A percentile compares a stretch with the other conserved stretches of the same genome.
Conservation (phyloP, 2,797 vertebrate genomes). For the Platyrinchus mystaceus region DNA sequence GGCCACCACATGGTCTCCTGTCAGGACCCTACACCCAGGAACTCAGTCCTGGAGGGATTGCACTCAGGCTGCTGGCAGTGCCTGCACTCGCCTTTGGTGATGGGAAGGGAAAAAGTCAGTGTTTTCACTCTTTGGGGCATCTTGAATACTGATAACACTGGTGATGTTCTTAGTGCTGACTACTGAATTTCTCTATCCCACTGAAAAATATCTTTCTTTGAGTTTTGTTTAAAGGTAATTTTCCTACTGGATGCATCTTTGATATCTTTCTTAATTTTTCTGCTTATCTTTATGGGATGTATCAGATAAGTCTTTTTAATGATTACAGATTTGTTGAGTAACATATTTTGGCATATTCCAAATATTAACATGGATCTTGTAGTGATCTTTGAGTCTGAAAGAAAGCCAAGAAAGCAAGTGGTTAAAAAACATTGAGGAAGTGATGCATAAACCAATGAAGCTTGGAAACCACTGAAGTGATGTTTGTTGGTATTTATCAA, state of each 20-base stretch:
- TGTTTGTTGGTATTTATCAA: neutral
- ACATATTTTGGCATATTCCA: neutral
- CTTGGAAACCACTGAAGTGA: neutral
- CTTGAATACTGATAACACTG: neutral
- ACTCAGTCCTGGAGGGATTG: neutral
- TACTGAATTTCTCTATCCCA: neutral
- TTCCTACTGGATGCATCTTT: neutral
- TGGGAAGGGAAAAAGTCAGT: neutral
- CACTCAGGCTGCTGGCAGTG: neutral
- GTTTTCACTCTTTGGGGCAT: neutral
- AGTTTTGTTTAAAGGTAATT: neutral
- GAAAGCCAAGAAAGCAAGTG: neutral
- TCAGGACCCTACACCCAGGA: neutral
- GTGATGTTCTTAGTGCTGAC: neutral
- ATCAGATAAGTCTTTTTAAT: neutral
- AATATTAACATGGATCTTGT: neutral
- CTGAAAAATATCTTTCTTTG: neutral
- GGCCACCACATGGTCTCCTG: accelerated
- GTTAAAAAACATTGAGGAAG: neutral
- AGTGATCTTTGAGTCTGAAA: neutral
- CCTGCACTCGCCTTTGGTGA: neutral
- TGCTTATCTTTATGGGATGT: neutral
- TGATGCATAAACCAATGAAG: neutral
- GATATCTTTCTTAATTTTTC: neutral
- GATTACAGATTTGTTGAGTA: neutral